These are phyloP conservation scores for Mormyrus iriodes DNA, from an alignment of 2,113 vertebrate genomes.

Conservation along the genomic window DNA sequence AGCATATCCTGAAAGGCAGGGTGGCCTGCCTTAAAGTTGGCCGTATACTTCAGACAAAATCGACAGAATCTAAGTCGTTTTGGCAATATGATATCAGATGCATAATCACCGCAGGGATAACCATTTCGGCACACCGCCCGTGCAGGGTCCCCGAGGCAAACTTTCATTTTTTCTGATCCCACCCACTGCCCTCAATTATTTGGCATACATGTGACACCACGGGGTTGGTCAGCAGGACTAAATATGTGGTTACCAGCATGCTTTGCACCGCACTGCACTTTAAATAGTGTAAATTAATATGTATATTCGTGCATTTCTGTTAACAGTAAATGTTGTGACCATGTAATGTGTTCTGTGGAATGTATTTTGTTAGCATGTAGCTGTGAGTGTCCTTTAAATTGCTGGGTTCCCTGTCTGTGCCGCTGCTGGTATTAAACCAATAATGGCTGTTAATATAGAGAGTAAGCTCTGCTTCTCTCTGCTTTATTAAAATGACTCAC, in stretches of 20 bases:
- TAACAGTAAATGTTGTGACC: neutral
- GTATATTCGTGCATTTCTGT: neutral
- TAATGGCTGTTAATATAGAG: neutral
- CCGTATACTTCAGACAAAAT: neutral
- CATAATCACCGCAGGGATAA: neutral
- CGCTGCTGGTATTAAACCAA: neutral
- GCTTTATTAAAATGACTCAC: neutral
- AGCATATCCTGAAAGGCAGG: constrained; percentile 80
- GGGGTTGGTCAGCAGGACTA: neutral
- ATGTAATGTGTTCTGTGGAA: neutral
- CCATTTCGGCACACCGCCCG: neutral
- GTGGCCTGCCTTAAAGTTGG: neutral
- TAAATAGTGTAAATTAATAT: neutral
- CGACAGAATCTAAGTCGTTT: neutral
- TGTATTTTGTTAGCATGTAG: neutral
- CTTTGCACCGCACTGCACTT: neutral
- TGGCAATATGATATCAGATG: neutral
- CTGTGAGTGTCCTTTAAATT: neutral
- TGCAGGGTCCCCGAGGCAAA: neutral
- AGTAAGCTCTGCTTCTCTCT: neutral
- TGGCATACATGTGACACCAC: neutral
- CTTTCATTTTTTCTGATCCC: neutral
- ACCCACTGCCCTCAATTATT: neutral
- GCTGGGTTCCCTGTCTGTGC: neutral
- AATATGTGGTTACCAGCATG: neutral